Conservation (phyloP, 2,113 vertebrate species). For the Muntiacus muntjak region DNA sequence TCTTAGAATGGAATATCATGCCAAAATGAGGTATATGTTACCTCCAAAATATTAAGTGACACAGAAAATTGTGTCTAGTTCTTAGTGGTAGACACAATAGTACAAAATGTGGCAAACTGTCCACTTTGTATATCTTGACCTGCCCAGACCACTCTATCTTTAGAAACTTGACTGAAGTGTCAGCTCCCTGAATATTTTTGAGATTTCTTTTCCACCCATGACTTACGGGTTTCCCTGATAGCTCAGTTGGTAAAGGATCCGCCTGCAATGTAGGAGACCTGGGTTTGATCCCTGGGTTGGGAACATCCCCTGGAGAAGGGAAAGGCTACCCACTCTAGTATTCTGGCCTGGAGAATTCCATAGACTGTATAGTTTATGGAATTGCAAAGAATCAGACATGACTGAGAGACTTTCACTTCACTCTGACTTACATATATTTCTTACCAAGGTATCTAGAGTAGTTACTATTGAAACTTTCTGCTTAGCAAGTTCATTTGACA, state of each 20-base stretch:
- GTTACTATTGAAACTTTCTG: background rate
- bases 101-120: background rate
- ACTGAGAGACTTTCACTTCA: background rate
- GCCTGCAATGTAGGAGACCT: background rate
- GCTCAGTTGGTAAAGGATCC: background rate
- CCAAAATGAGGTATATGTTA: background rate
- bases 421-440: background rate
- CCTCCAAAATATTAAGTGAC: background rate
- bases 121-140: background rate
- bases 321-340: background rate
- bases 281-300: background rate
- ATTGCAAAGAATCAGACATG: background rate
- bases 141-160: background rate
- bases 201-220: background rate
- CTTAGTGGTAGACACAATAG: background rate
- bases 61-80: background rate
- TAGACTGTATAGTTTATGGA: background rate
- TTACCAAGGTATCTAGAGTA: background rate
- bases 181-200: background rate
- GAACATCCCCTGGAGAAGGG: background rate
- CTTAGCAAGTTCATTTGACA: background rate
- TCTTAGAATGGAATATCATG: background rate
- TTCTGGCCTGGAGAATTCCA: background rate
- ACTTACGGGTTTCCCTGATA: background rate
- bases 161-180: background rate